phyloP scores from a whole-genome alignment of 2,888 invertebrate species.

The Heterodera filipjevi region DNA sequence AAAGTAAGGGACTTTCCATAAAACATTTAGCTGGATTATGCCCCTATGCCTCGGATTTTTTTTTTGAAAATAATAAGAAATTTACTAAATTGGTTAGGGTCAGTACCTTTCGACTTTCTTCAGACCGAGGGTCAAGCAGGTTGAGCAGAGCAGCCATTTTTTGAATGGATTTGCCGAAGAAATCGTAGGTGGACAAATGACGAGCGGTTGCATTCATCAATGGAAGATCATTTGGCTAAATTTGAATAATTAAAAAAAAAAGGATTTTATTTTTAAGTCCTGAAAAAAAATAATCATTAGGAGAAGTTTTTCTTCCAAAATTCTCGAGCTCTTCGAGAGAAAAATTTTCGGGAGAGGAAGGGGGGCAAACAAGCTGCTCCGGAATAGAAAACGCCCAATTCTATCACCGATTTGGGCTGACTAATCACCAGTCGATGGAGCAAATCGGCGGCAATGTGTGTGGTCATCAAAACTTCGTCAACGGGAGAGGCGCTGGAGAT shows the following conservation, averaged over 20 bases:
- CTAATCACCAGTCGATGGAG: slow-evolving; percentile 65
- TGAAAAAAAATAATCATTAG: too few relatives aligned
- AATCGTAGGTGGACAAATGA: slow-evolving; percentile 52
- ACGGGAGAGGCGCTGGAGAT: slow-evolving; percentile 57
- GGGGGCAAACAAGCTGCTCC: not conserved
- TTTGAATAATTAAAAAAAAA: not conserved
- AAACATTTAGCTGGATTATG: too few relatives aligned
- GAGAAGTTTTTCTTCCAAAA: too few relatives aligned
- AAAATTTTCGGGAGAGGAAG: not conserved
- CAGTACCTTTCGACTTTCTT: slow-evolving; percentile 53
- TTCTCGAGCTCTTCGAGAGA: too few relatives aligned
- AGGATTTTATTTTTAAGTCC: too few relatives aligned
- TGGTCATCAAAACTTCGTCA: slow-evolving; percentile 62
- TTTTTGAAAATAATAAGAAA: too few relatives aligned
- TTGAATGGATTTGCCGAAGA: slow-evolving; percentile 54
- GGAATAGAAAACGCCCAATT: too few relatives aligned
- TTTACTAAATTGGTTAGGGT: too few relatives aligned
- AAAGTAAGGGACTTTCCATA: too few relatives aligned
- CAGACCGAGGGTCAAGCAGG: slow-evolving; percentile 50
- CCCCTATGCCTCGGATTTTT: too few relatives aligned
- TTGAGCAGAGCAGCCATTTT: slow-evolving; percentile 49
- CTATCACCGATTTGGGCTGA: slow-evolving; percentile 1
- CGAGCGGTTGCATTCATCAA: slow-evolving; percentile 52
- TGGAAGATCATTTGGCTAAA: slow-evolving; percentile 38
- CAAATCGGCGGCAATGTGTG: slow-evolving; percentile 67